Base-by-base conservation (phyloP, 2,888 invertebrate species). In the Bugula neritina region DNA sequence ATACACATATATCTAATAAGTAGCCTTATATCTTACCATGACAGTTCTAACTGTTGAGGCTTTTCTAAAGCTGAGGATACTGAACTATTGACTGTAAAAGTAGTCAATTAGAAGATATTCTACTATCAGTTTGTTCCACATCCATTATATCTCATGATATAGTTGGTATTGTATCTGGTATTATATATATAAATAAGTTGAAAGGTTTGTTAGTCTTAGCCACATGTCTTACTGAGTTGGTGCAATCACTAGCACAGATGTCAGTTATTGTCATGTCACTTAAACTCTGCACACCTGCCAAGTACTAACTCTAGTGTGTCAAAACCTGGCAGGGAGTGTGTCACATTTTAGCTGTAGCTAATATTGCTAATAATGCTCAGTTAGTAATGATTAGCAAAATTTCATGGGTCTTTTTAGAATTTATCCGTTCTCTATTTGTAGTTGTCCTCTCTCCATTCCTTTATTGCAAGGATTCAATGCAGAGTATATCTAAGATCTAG, bases 401-500 rank as follows among this genome's bases (percentile, higher is more conserved):
- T n/a, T n/a, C n/a, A n/a, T n/a, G n/a, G n/a, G n/a, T n/a, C n/a
- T n/a, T n/a, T n/a, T n/a, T n/a, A n/a, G n/a, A n/a, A n/a, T n/a
- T n/a, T n/a, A n/a, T n/a, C n/a, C n/a, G n/a, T n/a, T n/a, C n/a
- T n/a, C n/a, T n/a, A n/a, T n/a, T n/a, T n/a, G n/a, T 76, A 92
- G 95, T 80, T 93, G 94, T 85, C 94, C 94, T 55, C 94, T 96
- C 82, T 94, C 95, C 86, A 92, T 92, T 77, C 93, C 93, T 86
- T 94, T 94, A 86, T 93, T 94, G 74, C 90, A 91, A 80, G n/a
- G 92, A 77, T 94, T 94, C 86, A 94, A 94, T 76, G 91, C 94
- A 57, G 94, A 95, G 84, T 88, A 93, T 80, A 91, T 93, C 79
- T 94, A 94, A 87, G 95, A 94, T 83, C 95, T 95, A 72, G 92